Percentiles rank a stretch among this genome's conserved stretches.
Evolutionary conservation across 2,888 invertebrate genomes (phyloP).

Genomic region (Argyra leucocephala): DNA sequence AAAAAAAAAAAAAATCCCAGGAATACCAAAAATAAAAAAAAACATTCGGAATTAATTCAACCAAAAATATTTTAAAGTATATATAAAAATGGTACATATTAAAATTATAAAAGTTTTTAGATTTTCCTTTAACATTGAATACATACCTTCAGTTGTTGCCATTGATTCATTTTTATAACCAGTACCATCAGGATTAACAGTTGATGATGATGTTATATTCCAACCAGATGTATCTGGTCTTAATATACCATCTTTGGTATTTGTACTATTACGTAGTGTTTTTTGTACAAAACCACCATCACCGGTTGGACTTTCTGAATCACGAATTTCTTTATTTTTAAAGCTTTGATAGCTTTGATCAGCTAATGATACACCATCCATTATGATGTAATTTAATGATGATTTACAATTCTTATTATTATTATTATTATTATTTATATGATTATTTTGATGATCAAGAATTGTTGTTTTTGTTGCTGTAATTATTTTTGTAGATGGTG

Average conservation of each 20-base stretch:
- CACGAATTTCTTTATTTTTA: constrained; percentile 69
- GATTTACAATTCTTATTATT: neutral
- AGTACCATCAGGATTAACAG: constrained; percentile 55
- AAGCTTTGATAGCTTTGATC: constrained; percentile 70
- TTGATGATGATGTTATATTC: constrained; percentile 56
- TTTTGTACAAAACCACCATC: constrained; percentile 39
- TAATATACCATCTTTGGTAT: constrained; percentile 23
- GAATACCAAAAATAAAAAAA: no score
- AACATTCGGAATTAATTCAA: no score
- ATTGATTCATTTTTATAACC: constrained; percentile 51
- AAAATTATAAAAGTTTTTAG: no score
- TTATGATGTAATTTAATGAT: neutral
- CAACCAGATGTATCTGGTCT: constrained; percentile 50
- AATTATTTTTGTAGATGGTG: constrained; percentile 19
- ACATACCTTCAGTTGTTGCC: constrained; percentile 54
- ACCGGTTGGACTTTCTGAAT: constrained; percentile 64
- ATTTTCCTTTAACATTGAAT: neutral
- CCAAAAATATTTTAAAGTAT: no score
- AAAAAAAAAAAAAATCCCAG: no score
- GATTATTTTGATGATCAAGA: constrained; percentile 40
- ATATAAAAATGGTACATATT: no score
- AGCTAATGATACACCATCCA: constrained; percentile 53
- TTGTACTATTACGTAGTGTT: constrained; percentile 29
- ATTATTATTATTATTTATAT: neutral
- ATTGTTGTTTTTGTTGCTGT: constrained; percentile 45